Base-by-base conservation (phyloP, 2,113 vertebrate species). In the Chelonoidis abingdonii region DNA sequence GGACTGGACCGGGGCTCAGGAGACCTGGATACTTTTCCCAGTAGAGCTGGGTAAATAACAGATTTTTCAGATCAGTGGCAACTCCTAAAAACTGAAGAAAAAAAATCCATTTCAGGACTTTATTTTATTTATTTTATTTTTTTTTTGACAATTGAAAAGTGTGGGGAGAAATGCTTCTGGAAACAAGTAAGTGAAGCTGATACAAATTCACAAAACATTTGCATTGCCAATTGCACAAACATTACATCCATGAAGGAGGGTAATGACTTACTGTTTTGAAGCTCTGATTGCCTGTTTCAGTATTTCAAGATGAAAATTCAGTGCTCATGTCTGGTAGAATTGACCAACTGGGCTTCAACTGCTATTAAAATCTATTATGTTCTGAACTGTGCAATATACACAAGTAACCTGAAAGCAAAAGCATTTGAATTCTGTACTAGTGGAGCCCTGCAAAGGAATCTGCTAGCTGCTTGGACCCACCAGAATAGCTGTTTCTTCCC, bases 311-410 rank as follows among this genome's bases (percentile, higher is more conserved):
- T 75, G 69, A 41, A 41, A 41, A 41, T 75, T 75, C 22, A 41
- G 19, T 17, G 69, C 21, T 75, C 22, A 24, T 75, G n/a, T 75
- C 22, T 10, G 69, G 38, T 22, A 41, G 19, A 75, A 41, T 24
- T 38, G 69, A 75, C n/a, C n/a, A 82, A 16, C 80, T 80, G 17
- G 53, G 80, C 86, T 69, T 44, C 80, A 54, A 25, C 76, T 92
- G 80, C 52, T 91, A 78, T 84, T 69, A 16, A 19, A 50, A 93
- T 50, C 57, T 49, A 22, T 27, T 52, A 24, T n/a, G 35, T 7
- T 31, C 85, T 80, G 85, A 92, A 19, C 56, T 56, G 62, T 29
- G n/a, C 27, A 54, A 50, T 8, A 1, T 13, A 52, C 22, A 31
- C 22, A 50, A 2, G 0, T 38, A 2, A 1, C 59, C 92, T 87